These are phyloP conservation scores for Escarpia spicata DNA, from an alignment of 2,888 invertebrate genomes.

Conservation along the genomic window DNA sequence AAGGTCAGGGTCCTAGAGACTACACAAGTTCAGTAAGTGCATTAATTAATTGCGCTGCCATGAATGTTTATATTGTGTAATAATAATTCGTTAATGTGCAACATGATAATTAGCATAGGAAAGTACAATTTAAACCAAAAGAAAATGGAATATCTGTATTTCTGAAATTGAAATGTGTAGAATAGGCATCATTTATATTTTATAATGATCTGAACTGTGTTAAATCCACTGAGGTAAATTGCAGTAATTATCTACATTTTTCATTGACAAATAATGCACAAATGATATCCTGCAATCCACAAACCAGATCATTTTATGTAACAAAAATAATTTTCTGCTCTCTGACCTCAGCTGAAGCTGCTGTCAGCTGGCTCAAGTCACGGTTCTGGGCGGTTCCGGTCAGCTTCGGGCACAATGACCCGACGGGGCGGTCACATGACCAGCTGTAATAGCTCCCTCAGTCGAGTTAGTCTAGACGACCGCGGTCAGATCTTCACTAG, in stretches of 20 bases:
- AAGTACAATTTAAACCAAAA: not conserved
- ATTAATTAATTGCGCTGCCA: not conserved
- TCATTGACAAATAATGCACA: not conserved
- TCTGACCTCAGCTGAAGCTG: not conserved
- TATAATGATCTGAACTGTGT: not conserved
- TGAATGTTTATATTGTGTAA: not conserved
- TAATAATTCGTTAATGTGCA: not conserved
- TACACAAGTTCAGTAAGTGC: not conserved
- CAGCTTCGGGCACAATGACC: not conserved
- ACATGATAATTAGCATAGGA: not conserved
- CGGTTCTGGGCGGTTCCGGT: not conserved
- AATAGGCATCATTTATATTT: not conserved
- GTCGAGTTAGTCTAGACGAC: constrained; percentile 21
- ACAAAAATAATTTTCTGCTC: not conserved
- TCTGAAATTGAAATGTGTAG: no score
- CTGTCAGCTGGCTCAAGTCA: not conserved
- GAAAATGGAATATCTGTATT: no score
- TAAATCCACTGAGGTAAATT: not conserved
- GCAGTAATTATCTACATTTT: not conserved
- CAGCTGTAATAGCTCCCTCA: not conserved
- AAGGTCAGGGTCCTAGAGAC: not conserved
- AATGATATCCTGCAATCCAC: not conserved
- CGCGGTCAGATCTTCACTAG: constrained; percentile 40
- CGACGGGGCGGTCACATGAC: not conserved
- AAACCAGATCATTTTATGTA: not conserved